Percentiles rank a stretch among this genome's conserved stretches.
Evolutionary conservation across 2,797 vertebrate genomes (phyloP).

Genomic region (Platalea minor): DNA sequence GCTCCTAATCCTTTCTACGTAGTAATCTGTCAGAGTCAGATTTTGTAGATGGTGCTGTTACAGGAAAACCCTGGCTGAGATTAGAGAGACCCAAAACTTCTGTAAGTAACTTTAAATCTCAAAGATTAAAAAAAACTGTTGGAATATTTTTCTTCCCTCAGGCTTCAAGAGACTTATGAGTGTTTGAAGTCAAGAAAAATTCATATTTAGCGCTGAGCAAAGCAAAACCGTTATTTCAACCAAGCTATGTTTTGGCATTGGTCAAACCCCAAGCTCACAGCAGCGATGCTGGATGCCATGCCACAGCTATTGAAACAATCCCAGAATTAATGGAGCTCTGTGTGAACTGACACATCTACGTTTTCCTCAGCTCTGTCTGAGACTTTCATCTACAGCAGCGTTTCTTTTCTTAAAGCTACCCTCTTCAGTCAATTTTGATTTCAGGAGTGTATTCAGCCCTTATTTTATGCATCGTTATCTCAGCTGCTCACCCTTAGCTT

Average conservation of each 20-base stretch:
- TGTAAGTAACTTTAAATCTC: not conserved
- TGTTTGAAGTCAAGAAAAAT: not conserved
- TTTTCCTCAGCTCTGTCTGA: not conserved
- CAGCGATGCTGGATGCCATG: not conserved
- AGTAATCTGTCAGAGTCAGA: not conserved
- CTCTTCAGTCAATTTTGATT: not conserved
- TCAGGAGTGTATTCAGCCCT: not conserved
- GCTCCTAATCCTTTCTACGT: not conserved
- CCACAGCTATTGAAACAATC: not conserved
- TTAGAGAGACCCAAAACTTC: not conserved
- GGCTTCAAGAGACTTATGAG: not conserved
- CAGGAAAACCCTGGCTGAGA: not conserved
- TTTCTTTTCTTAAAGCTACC: not conserved
- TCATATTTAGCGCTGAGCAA: not conserved
- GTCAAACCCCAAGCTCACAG: not conserved
- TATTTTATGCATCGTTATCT: not conserved
- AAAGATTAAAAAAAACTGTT: not conserved
- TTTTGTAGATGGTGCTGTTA: not conserved
- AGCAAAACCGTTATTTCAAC: not conserved
- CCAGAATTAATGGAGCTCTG: not conserved
- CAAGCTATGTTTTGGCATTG: not conserved
- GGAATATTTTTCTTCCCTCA: not conserved
- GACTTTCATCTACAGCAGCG: not conserved
- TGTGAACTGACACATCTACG: not conserved
- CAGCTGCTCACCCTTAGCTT: not conserved